Evolutionary conservation across 2,888 invertebrate genomes (phyloP).

Genomic region (Pedicia rivosa): DNA sequence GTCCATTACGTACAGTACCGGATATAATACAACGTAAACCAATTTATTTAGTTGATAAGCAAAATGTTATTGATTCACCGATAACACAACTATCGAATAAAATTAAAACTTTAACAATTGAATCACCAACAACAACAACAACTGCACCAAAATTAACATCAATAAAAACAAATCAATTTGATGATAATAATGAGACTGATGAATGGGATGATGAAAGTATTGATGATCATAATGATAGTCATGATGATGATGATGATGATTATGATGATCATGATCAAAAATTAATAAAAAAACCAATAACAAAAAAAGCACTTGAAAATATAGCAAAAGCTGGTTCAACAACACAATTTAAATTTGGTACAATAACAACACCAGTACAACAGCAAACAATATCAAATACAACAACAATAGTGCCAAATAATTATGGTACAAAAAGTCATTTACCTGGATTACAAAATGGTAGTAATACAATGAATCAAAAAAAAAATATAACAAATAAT

Average conservation of each 20-base stretch:
- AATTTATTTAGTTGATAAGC: neutral
- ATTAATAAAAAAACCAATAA: slow-evolving; percentile 28
- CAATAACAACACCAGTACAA: neutral
- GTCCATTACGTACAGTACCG: slow-evolving; percentile 27
- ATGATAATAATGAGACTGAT: slow-evolving; percentile 2
- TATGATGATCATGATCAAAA: slow-evolving; percentile 18
- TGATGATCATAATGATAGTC: slow-evolving; percentile 12
- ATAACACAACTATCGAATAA: slow-evolving; percentile 22
- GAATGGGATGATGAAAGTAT: slow-evolving; percentile 5
- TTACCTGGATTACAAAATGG: slow-evolving; percentile 18
- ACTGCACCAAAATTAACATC: neutral
- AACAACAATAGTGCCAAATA: too few species aligned
- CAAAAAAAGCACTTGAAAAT: slow-evolving; percentile 45
- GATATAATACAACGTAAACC: slow-evolving; percentile 32
- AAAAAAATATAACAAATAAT: slow-evolving; percentile 2
- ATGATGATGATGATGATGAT: slow-evolving; percentile 14
- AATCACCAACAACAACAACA: slow-evolving; percentile 9
- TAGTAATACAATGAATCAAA: slow-evolving; percentile 1
- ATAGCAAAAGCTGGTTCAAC: slow-evolving; percentile 52
- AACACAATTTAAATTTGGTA: slow-evolving; percentile 33
- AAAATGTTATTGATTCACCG: slow-evolving; percentile 19
- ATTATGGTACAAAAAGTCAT: slow-evolving; percentile 17
- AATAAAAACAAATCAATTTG: neutral
- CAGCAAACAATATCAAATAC: slow-evolving; percentile 14
- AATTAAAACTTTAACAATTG: slow-evolving; percentile 20